These are phyloP conservation scores for Notechis scutatus DNA, from an alignment of 2,113 vertebrate genomes.

Conservation along the genomic window DNA sequence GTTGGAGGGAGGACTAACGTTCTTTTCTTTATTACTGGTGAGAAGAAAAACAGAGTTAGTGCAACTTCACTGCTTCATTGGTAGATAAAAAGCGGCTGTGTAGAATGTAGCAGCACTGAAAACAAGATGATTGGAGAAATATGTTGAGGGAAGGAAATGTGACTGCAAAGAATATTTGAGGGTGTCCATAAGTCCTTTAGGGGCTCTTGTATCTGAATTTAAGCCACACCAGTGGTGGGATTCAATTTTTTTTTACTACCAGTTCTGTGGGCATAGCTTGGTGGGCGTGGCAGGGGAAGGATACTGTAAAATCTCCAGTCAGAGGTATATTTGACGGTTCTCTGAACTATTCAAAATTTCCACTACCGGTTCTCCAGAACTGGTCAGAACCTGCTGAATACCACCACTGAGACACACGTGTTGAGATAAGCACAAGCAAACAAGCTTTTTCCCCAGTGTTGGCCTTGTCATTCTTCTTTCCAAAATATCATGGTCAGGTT, in stretches of 20 bases:
- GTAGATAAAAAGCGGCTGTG: background rate
- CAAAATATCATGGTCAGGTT: background rate
- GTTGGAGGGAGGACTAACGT: accelerated
- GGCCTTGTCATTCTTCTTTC: background rate
- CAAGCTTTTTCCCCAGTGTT: background rate
- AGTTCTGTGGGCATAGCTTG: too few relatives aligned
- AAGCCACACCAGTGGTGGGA: too few relatives aligned
- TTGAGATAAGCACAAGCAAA: background rate
- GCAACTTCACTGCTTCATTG: background rate
- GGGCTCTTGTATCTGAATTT: too few relatives aligned
- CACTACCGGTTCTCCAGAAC: too few relatives aligned
- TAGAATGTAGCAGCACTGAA: background rate
- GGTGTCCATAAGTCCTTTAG: background rate
- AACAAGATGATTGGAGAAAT: background rate
- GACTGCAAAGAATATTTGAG: background rate
- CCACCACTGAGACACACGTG: background rate
- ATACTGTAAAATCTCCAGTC: too few relatives aligned
- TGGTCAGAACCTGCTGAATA: too few relatives aligned
- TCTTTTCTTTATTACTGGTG: constrained; percentile 5
- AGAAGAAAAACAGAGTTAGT: background rate
- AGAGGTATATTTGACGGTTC: too few relatives aligned
- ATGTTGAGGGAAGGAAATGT: background rate
- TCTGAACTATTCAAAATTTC: too few relatives aligned
- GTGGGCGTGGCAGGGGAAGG: too few relatives aligned
- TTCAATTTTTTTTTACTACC: too few relatives aligned